Evolutionary conservation across 1,140 invertebrate species (phyloP), one percentile per base, ranked within the genome.

Genomic region (Spodoptera litura): DNA sequence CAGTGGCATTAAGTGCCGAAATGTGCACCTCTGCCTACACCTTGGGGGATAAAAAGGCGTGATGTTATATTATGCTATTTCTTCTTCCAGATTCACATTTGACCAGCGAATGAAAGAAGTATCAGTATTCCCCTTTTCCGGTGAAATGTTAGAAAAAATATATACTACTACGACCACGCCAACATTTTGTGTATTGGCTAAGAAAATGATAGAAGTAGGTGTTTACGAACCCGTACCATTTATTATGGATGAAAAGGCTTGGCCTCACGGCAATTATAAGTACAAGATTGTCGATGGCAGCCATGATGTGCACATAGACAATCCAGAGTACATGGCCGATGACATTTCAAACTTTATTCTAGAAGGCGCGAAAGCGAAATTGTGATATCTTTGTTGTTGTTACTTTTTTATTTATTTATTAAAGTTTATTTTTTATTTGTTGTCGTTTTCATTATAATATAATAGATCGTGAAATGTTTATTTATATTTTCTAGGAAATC

Each of bases 31-130:
- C n/a, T n/a, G n/a, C n/a, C n/a, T n/a, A n/a, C n/a, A n/a, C n/a
- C n/a, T n/a, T n/a, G n/a, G n/a, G n/a, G n/a, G n/a, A n/a, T n/a
- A n/a, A n/a, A n/a, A n/a, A n/a, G n/a, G n/a, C n/a, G n/a, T n/a
- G n/a, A n/a, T n/a, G n/a, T n/a, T n/a, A n/a, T n/a, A n/a, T n/a
- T n/a, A n/a, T n/a, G n/a, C 20, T 6, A 27, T 11, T 8, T 62
- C 35, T 5, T 5, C 4, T 38, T 25, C 1, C 81, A 92, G 90
- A 75, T 88, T 91, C 59, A 87, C 88, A 1, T 89, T 85, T 78
- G 89, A 92, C 72, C 89, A 92, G 62, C 82, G 91, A 0, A 88
- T 89, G 85, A 91, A 91, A 66, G 79, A 83, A 44, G 64, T 85
- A 0, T 83, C 87, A n/a, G 71, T 79, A 1, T 52, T 86, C 11